Percentiles rank a stretch among this genome's conserved stretches.
phyloP scores from a whole-genome alignment of 2,888 invertebrate genomes.

The Lypha dubia region DNA sequence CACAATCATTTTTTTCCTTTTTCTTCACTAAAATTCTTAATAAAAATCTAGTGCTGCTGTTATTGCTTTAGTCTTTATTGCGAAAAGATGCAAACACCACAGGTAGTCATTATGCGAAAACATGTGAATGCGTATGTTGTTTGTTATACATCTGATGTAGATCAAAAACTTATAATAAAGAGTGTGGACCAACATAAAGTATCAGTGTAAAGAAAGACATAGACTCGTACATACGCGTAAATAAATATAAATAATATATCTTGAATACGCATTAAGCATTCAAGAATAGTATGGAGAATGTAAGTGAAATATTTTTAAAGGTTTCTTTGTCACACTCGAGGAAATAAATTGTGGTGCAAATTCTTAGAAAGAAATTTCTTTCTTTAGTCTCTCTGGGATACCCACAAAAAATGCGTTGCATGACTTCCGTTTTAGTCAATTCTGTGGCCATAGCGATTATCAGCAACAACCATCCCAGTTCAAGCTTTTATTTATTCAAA shows the following conservation, averaged over 20 bases:
- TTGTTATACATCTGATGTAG: constrained; percentile 41
- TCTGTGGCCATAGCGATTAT: no score
- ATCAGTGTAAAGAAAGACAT: neutral
- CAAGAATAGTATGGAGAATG: constrained; percentile 15
- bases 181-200: constrained; percentile 11
- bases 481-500: no score
- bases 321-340: constrained; percentile 14
- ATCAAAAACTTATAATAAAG: constrained; percentile 33
- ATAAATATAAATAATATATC: constrained; percentile 69
- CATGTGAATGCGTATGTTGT: constrained; percentile 18
- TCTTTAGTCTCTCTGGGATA: no score
- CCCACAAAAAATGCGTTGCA: no score
- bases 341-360: neutral
- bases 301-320: constrained; percentile 4
- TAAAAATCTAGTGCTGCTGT: constrained; percentile 58
- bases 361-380: no score
- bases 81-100: constrained; percentile 55
- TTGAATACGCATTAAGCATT: constrained; percentile 67
- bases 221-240: constrained; percentile 47
- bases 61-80: constrained; percentile 7
- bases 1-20: constrained; percentile 50
- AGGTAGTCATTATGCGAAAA: constrained; percentile 66
- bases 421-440: no score
- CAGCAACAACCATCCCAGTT: no score
- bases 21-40: constrained; percentile 51